These are phyloP conservation scores for Ophion obscuratus DNA, from an alignment of 2,888 invertebrate genomes.

Conservation along the genomic window DNA sequence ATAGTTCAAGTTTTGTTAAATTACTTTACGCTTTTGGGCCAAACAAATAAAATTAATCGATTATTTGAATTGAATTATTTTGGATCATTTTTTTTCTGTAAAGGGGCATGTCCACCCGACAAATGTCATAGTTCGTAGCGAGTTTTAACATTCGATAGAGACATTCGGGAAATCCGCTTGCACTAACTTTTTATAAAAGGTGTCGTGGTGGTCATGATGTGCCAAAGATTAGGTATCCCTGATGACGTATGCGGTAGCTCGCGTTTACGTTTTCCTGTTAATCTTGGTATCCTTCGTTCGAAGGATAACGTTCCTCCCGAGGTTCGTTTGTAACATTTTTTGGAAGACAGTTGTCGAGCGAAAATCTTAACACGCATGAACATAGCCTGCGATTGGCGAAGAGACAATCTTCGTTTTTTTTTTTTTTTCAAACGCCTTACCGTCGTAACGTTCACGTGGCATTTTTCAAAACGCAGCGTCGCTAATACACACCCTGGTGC, in stretches of 20 bases:
- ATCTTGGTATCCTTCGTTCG: slow-evolving; percentile 54
- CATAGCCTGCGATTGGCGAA: slow-evolving; percentile 21
- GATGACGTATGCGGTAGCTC: slow-evolving; percentile 7
- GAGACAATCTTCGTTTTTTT: slow-evolving; percentile 17
- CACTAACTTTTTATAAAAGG: slow-evolving; percentile 69
- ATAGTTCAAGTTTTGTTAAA: no score
- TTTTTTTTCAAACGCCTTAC: slow-evolving; percentile 10
- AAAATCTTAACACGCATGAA: slow-evolving; percentile 41
- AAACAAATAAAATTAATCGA: no score
- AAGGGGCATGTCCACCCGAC: no score
- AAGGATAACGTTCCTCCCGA: slow-evolving; percentile 61
- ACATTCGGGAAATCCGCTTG: slow-evolving; percentile 1
- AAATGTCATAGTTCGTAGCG: no score
- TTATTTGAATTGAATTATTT: no score
- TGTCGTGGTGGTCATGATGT: slow-evolving; percentile 66
- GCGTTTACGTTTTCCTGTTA: slow-evolving; percentile 38
- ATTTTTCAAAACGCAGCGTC: not conserved
- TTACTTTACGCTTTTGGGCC: no score
- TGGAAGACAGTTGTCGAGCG: slow-evolving; percentile 59
- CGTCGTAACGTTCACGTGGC: not conserved
- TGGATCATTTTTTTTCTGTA: no score
- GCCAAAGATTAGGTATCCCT: not conserved
- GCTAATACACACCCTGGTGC: no score
- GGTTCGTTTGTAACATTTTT: slow-evolving; percentile 59
- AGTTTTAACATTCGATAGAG: not conserved